Evolutionary conservation across 2,797 vertebrate species (phyloP).

Genomic region (Pseudochirops cupreus): DNA sequence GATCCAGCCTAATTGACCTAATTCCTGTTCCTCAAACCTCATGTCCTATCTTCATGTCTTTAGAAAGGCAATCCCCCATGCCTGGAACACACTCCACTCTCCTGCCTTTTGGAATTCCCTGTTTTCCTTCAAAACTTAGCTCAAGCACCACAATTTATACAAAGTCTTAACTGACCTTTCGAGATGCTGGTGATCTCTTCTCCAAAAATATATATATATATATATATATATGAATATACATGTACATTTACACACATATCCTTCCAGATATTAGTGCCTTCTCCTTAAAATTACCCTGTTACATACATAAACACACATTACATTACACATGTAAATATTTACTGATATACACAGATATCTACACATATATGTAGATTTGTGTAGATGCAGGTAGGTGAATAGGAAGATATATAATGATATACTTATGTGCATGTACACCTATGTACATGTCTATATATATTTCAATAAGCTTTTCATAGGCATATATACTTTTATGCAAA

Average conservation of each 20-base stretch:
- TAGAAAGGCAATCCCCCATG: background rate
- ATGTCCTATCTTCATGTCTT: background rate
- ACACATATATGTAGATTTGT: background rate
- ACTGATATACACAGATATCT: background rate
- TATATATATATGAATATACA: background rate
- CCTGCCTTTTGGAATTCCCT: background rate
- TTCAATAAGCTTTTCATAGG: background rate
- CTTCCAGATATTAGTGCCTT: background rate
- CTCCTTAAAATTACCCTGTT: background rate
- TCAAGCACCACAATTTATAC: background rate
- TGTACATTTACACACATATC: background rate
- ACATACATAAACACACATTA: background rate
- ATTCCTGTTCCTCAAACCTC: background rate
- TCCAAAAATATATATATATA: background rate
- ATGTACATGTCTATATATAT: background rate
- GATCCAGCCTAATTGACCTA: background rate
- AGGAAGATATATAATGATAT: background rate
- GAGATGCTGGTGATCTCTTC: background rate
- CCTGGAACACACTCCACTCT: background rate
- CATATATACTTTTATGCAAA: background rate
- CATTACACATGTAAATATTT: background rate
- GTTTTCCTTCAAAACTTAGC: background rate
- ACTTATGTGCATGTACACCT: background rate
- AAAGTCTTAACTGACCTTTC: background rate
- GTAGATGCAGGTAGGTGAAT: background rate